Evolutionary conservation across 2,888 invertebrate species (phyloP).

Genomic region (Sphinx pinastri): DNA sequence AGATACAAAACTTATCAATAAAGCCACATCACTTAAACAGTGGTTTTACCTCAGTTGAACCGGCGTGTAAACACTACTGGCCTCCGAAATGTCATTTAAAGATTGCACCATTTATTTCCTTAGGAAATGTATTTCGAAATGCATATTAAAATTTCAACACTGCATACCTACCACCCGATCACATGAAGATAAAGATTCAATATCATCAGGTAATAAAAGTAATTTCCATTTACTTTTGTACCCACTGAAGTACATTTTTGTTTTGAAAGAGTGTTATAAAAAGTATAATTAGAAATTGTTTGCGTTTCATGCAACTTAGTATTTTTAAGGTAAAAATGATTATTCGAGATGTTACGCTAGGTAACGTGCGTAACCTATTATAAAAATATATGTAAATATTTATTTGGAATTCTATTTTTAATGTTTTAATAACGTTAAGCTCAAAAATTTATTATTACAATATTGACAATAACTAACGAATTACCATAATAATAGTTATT

Average conservation of each 20-base stretch:
- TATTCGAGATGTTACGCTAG: background rate
- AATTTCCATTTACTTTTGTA: conserved; percentile 5
- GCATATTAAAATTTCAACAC: background rate
- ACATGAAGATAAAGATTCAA: conserved; percentile 14
- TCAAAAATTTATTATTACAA: no score
- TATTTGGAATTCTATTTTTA: no score
- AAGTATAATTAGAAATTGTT: conserved; percentile 4
- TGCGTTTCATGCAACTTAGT: background rate
- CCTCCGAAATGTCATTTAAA: background rate
- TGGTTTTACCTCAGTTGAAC: background rate
- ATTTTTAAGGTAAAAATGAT: background rate
- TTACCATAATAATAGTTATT: no score
- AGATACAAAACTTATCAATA: no score
- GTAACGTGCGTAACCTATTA: no score
- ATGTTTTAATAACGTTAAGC: no score
- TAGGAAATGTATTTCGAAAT: background rate
- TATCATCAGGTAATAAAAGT: conserved; percentile 1
- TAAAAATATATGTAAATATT: no score
- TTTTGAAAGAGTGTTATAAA: conserved; percentile 9
- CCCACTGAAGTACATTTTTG: background rate
- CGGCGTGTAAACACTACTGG: no score
- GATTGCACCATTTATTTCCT: background rate
- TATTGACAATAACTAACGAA: no score
- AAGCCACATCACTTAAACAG: background rate
- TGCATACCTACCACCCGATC: background rate